Conservation (phyloP, 2,113 vertebrate genomes). For the Proteles cristata region DNA sequence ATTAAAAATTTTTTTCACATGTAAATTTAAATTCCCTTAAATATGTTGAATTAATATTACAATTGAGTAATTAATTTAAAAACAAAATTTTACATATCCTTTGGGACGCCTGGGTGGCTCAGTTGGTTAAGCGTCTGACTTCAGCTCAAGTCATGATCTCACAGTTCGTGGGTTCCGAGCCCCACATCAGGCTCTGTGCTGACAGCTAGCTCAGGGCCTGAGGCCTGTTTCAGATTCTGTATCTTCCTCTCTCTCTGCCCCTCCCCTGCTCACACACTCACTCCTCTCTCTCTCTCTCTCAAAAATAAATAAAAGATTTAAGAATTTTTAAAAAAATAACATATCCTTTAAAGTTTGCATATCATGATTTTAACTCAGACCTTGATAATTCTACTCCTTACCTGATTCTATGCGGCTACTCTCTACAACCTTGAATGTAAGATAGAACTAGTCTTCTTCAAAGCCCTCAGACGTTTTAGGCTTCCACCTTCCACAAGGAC, state of each 20-base stretch:
- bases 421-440: rapidly evolving
- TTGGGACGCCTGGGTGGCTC: neutral
- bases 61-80: neutral
- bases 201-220: too few relatives aligned
- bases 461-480: neutral
- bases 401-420: neutral
- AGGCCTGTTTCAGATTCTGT: too few relatives aligned
- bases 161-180: too few relatives aligned
- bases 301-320: too few relatives aligned
- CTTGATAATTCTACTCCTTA: neutral
- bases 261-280: too few relatives aligned
- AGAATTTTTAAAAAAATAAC: too few relatives aligned
- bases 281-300: too few relatives aligned
- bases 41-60: neutral
- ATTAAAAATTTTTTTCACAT: neutral
- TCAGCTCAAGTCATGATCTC: too few relatives aligned
- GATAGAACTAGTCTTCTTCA: neutral
- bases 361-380: neutral
- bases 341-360: neutral
- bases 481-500: neutral
- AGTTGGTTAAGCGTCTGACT: too few relatives aligned
- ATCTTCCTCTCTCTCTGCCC: too few relatives aligned
- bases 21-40: neutral
- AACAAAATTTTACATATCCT: neutral
- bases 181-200: too few relatives aligned